Evolutionary conservation across 2,113 vertebrate genomes (phyloP).

Genomic region (Peromyscus maniculatus): DNA sequence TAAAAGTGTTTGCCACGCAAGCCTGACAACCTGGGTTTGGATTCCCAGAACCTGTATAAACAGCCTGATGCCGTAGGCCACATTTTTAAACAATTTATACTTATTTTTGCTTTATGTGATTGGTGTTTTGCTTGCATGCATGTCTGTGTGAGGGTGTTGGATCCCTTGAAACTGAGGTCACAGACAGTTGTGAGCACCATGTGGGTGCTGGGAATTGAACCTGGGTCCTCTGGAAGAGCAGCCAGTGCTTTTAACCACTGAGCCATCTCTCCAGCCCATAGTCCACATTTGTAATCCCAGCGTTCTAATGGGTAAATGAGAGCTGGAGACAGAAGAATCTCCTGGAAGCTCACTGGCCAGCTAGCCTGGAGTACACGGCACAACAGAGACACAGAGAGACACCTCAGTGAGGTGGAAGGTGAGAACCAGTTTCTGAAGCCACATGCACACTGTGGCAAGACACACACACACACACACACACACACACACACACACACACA

Average conservation of each 20-base stretch:
- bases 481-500: background rate
- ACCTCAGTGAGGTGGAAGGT: background rate
- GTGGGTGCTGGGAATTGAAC: too few species aligned
- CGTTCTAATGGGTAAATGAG: background rate
- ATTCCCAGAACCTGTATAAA: background rate
- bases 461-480: background rate
- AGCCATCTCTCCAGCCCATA: too few species aligned
- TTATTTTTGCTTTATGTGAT: too few species aligned
- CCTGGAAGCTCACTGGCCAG: background rate
- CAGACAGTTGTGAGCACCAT: too few species aligned
- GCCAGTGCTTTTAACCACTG: too few species aligned
- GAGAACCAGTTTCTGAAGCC: background rate
- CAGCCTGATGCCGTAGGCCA: too few species aligned
- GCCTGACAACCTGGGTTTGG: background rate
- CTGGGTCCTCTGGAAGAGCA: too few species aligned
- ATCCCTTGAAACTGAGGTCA: too few species aligned
- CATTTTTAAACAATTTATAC: too few species aligned
- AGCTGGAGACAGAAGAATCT: background rate
- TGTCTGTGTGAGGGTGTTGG: too few species aligned
- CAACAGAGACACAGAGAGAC: background rate
- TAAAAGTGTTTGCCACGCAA: background rate
- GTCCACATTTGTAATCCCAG: background rate
- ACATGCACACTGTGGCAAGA: too few species aligned
- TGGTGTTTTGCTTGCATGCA: too few species aligned
- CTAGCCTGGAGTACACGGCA: background rate